phyloP scores from a whole-genome alignment of 2,113 vertebrate genomes.

The Erythrolamprus reginae region DNA sequence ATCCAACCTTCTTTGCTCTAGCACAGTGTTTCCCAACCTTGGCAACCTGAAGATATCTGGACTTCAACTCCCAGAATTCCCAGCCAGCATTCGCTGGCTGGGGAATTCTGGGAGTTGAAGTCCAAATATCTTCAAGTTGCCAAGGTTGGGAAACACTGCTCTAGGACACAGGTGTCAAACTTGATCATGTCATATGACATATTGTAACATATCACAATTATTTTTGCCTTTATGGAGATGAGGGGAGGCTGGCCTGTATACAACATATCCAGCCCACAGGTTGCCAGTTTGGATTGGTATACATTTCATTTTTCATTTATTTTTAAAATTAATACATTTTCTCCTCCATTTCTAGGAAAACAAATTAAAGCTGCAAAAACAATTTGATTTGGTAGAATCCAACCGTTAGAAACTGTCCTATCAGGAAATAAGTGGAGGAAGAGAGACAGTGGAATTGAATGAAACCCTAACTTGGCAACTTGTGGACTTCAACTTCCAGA shows the following conservation, averaged over 20 bases:
- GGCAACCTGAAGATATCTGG: background rate
- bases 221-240: too few relatives aligned
- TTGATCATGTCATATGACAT: too few relatives aligned
- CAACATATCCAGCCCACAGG: too few relatives aligned
- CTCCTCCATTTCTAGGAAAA: background rate
- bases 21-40: background rate
- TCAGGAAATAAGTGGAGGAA: background rate
- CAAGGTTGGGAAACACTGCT: background rate
- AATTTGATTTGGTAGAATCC: background rate
- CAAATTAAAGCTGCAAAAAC: background rate
- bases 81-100: background rate
- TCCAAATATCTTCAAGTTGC: background rate
- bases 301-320: background rate
- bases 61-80: background rate
- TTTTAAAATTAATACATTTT: background rate
- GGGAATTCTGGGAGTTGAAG: background rate
- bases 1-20: too few relatives aligned
- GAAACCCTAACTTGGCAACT: background rate
- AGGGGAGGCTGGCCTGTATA: too few relatives aligned
- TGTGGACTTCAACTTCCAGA: too few relatives aligned
- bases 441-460: background rate
- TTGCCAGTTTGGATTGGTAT: background rate
- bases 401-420: background rate
- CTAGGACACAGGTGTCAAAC: background rate
- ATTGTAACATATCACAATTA: too few relatives aligned